Conservation (phyloP, 2,113 vertebrate genomes). For the Motacilla tschutschensis region DNA sequence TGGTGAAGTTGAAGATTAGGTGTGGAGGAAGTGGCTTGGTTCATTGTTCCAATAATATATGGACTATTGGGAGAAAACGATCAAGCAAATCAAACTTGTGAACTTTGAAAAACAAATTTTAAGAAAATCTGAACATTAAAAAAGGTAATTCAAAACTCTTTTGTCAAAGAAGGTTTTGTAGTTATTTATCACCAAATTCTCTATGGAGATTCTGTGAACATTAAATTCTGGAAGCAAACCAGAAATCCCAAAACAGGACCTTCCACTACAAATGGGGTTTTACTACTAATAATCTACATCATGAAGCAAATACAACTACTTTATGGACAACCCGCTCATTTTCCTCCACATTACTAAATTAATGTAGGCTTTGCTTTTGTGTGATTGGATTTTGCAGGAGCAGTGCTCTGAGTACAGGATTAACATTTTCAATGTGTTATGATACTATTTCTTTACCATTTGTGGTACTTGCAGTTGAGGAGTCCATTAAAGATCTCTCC, state of each 20-base stretch:
- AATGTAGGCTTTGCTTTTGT: neutral
- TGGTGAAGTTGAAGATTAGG: slow-evolving; percentile 97
- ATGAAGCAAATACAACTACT: neutral
- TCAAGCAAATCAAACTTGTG: neutral
- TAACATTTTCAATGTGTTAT: neutral
- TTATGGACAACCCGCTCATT: neutral
- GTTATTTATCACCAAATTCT: neutral
- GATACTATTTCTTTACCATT: slow-evolving; percentile 75
- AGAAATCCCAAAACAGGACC: neutral
- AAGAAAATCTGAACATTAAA: neutral
- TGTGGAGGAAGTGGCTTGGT: slow-evolving; percentile 95
- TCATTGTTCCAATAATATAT: slow-evolving; percentile 98
- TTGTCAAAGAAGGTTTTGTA: neutral
- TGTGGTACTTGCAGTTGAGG: slow-evolving; percentile 92
- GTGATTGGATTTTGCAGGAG: neutral
- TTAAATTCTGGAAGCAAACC: neutral
- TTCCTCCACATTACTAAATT: neutral
- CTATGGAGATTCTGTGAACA: neutral
- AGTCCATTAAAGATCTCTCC: slow-evolving; percentile 97
- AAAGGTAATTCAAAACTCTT: neutral
- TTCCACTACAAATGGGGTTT: neutral
- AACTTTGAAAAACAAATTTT: neutral
- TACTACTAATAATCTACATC: neutral
- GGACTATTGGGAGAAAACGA: slow-evolving; percentile 71
- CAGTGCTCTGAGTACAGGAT: neutral